phyloP scores from a whole-genome alignment of 1,140 invertebrate species.

The Solen grandis region DNA sequence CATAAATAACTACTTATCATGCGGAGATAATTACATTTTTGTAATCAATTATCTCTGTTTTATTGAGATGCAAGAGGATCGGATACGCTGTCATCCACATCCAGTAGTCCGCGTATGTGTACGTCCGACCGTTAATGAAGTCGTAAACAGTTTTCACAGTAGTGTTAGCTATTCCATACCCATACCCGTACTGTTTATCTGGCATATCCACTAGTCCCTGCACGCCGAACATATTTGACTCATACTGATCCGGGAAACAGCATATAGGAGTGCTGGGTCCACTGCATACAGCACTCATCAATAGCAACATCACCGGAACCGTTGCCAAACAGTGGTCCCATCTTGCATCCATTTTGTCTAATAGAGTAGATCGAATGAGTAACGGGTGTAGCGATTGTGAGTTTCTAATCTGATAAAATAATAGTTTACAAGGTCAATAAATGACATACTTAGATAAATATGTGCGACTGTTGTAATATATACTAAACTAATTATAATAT shows the following conservation, averaged over 20 bases:
- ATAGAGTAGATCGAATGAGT: no score
- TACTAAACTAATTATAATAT: no score
- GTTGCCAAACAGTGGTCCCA: no score
- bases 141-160: constrained; percentile 22
- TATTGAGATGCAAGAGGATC: not conserved
- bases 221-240: constrained; percentile 6
- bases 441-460: no score
- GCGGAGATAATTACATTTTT: constrained; percentile 15
- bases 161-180: constrained; percentile 13
- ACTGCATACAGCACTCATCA: no score
- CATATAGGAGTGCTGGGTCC: constrained; percentile 19
- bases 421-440: no score
- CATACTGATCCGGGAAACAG: constrained; percentile 31
- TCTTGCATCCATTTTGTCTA: no score
- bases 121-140: constrained; percentile 26
- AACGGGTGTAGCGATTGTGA: no score
- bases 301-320: no score
- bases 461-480: no score
- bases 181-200: not conserved
- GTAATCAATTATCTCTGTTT: constrained; percentile 32
- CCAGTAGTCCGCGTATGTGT: not conserved
- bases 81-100: not conserved
- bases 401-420: no score
- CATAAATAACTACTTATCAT: no score
- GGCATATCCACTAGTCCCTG: not conserved